Evolutionary conservation across 2,888 invertebrate species (phyloP).

Genomic region (Drosophila nigricruria): DNA sequence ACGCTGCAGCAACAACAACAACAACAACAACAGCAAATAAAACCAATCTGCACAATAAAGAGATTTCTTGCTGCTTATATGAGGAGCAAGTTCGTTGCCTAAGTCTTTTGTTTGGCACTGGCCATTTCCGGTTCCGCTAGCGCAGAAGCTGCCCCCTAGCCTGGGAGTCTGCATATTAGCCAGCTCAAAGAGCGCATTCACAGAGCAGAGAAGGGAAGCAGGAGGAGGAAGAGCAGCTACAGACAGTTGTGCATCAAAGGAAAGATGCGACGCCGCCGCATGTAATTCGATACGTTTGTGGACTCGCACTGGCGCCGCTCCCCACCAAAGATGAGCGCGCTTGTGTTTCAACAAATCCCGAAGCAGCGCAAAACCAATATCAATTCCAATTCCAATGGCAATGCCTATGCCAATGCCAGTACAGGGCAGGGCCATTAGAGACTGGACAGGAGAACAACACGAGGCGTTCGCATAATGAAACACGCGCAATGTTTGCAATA

Average conservation of each 20-base stretch:
- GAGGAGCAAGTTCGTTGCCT: conserved; percentile 47
- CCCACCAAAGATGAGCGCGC: conserved; percentile 49
- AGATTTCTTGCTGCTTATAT: conserved; percentile 34
- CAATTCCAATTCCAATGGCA: conserved; percentile 30
- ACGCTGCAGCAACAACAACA: neutral
- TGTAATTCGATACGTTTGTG: conserved; percentile 72
- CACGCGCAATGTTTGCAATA: conserved; percentile 65
- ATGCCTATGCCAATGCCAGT: conserved; percentile 11
- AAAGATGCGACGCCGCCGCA: conserved; percentile 45
- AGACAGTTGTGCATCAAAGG: conserved; percentile 61
- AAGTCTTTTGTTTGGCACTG: conserved; percentile 47
- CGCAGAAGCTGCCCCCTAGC: neutral
- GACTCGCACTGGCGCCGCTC: conserved; percentile 65
- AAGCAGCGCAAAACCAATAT: conserved; percentile 27
- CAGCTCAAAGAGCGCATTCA: conserved; percentile 31
- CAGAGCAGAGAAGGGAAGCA: neutral
- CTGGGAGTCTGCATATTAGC: conserved; percentile 29
- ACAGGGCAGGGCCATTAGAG: conserved; percentile 62
- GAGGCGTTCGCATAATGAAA: conserved; percentile 70
- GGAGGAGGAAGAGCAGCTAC: neutral
- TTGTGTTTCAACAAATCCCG: conserved; percentile 61
- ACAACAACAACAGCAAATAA: conserved; percentile 15
- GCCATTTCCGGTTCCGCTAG: conserved; percentile 74
- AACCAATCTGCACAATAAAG: conserved; percentile 49
- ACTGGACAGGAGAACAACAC: conserved; percentile 34